Evolutionary conservation across 2,797 vertebrate genomes (phyloP), one percentile per base, ranked within the genome.

Genomic region (Pogoniulus pusillus): DNA sequence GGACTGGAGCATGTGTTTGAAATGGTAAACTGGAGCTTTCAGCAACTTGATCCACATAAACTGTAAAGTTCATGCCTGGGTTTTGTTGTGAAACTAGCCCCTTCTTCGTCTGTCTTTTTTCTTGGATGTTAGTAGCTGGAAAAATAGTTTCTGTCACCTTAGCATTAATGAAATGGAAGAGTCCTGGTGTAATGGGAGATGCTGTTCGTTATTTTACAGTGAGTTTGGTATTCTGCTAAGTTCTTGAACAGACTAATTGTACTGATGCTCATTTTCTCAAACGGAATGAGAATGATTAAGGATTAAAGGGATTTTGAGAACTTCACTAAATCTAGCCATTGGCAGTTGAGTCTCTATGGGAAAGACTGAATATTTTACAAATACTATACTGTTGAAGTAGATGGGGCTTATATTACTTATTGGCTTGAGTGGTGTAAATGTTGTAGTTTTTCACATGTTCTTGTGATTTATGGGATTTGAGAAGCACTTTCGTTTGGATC

Each of bases 21-120:
- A 94, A 91, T 37, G 49, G 47, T 91, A 58, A 90, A 70, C 66
- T 89, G 41, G 37, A 95, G 37, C 70, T 91, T 89, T 85, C 51
- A 69, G 87, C 63, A 93, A 81, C 54, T 82, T 49, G 83, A 90
- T 82, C 72, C 58, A 41, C 0, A 1, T 79, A 93, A 93, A 82
- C 1, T 1, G 23, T 79, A 29, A 91, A 91, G 81, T 84, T 93
- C 57, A 66, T 66, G 64, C 57, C 27, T 80, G 49, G 64, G 32
- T 80, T 94, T 86, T 95, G 78, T 82, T 91, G 83, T 88, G 77
- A 86, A 91, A 88, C n/a, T 84, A 84, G 29, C 11, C 9, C 8
- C 32, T 82, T 88, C 35, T 4, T 81, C 78, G 66, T 78, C 59
- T 93, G 60, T 5, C 29, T 73, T 54, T 81, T 43, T 53, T 90